Percentiles rank a stretch among this genome's conserved stretches.
Evolutionary conservation across 2,797 vertebrate species (phyloP).

Genomic region (Onychomys leucogaster): DNA sequence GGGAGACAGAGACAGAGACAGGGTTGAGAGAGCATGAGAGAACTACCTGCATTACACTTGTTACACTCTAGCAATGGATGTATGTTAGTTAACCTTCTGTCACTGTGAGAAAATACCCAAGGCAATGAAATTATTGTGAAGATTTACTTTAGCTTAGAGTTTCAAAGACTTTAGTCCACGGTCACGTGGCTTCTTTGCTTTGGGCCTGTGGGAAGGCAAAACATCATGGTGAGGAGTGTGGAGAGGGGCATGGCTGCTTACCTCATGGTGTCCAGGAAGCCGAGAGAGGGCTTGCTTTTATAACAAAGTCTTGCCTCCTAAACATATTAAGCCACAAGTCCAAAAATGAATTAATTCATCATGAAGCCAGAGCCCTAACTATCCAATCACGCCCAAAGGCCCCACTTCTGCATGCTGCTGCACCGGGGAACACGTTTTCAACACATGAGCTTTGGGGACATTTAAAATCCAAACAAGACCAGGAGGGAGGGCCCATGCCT

Average conservation of each 20-base stretch:
- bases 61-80: background rate
- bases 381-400: background rate
- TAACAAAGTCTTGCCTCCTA: background rate
- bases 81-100: background rate
- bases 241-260: background rate
- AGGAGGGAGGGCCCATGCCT: background rate
- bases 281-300: background rate
- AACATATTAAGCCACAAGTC: background rate
- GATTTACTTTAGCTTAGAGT: background rate
- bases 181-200: background rate
- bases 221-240: background rate
- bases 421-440: background rate
- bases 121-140: background rate
- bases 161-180: background rate
- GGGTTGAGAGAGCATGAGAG: background rate
- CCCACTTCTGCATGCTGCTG: background rate
- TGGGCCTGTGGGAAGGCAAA: background rate
- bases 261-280: background rate
- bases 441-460: background rate
- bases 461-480: background rate
- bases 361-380: background rate
- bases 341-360: background rate
- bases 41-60: too few species aligned
- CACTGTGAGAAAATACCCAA: background rate
- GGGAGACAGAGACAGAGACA: too few species aligned